phyloP scores from a whole-genome alignment of 2,888 invertebrate genomes.

The Xestia sexstrigata region DNA sequence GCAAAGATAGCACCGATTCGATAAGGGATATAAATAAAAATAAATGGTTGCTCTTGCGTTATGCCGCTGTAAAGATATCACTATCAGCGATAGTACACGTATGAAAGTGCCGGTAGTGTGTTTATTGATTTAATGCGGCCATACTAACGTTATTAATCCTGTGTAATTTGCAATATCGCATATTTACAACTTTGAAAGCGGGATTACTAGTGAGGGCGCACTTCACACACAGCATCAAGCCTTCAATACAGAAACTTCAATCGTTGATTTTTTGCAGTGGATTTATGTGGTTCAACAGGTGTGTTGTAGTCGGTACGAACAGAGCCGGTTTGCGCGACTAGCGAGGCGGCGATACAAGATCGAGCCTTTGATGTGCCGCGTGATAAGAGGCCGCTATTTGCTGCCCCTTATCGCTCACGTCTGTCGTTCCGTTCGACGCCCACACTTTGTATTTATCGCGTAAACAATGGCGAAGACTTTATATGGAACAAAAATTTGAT shows the following conservation, averaged over 20 bases:
- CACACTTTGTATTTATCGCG: conserved; percentile 67
- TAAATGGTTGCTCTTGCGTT: conserved; percentile 84
- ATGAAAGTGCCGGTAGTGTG: conserved; percentile 77
- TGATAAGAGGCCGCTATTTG: conserved; percentile 76
- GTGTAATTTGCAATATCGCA: conserved; percentile 72
- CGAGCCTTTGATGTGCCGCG: conserved; percentile 76
- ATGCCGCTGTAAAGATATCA: conserved; percentile 84
- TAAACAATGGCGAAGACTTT: conserved; percentile 68
- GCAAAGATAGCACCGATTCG: conserved; percentile 78
- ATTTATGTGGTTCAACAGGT: conserved; percentile 57
- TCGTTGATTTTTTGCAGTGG: conserved; percentile 27
- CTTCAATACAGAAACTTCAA: conserved; percentile 22
- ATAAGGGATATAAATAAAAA: conserved; percentile 87
- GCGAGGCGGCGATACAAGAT: conserved; percentile 67
- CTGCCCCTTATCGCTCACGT: conserved; percentile 74
- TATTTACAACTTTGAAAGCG: conserved; percentile 59
- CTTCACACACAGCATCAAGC: conserved; percentile 14
- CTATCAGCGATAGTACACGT: conserved; percentile 77
- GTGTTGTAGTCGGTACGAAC: conserved; percentile 29
- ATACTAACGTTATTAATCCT: conserved; percentile 70
- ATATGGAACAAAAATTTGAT: conserved; percentile 67
- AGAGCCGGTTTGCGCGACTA: conserved; percentile 51
- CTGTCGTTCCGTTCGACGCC: conserved; percentile 72
- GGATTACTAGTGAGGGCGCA: conserved; percentile 51
- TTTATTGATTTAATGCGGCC: conserved; percentile 75